A percentile compares a stretch with the other conserved stretches of the same genome.
These are phyloP conservation scores for Callyntrura sp. DNA, from an alignment of 2,888 invertebrate genomes.

Conservation along the genomic window DNA sequence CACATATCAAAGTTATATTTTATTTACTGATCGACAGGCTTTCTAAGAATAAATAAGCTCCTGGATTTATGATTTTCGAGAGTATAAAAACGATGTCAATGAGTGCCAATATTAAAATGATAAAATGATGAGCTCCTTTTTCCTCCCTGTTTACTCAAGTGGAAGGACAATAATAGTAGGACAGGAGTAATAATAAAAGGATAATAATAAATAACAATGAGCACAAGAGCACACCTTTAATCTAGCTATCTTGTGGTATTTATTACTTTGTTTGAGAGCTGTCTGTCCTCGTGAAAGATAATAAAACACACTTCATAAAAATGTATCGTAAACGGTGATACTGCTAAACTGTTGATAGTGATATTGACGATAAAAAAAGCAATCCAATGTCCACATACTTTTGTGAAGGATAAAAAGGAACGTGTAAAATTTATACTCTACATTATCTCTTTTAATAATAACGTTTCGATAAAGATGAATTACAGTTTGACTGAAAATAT, in stretches of 20 bases:
- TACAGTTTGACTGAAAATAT: constrained; percentile 3
- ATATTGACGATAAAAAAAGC: constrained; percentile 7
- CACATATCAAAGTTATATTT: constrained; percentile 14
- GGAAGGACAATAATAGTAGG: background rate
- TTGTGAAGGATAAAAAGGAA: constrained; percentile 14
- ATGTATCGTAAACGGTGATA: background rate
- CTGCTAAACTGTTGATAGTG: background rate
- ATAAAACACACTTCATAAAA: constrained; percentile 62
- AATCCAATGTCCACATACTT: constrained; percentile 17
- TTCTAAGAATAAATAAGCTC: background rate
- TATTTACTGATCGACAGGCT: constrained; percentile 37
- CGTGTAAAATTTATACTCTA: too few relatives aligned
- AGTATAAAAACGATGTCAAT: background rate
- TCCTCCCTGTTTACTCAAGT: constrained; percentile 54
- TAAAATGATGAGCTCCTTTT: constrained; percentile 43
- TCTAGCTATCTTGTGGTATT: background rate
- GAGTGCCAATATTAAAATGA: constrained; percentile 52
- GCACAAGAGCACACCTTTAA: constrained; percentile 4
- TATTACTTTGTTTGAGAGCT: constrained; percentile 8
- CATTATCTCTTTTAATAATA: background rate
- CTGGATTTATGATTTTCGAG: constrained; percentile 42
- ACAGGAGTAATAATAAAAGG: background rate
- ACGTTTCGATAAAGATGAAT: constrained; percentile 50
- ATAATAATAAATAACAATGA: constrained; percentile 5
- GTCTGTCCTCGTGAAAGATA: constrained; percentile 26